A percentile compares a stretch with the other conserved stretches of the same genome.
Evolutionary conservation across 2,797 vertebrate species (phyloP).

Genomic region (Telmatherina bonti): DNA sequence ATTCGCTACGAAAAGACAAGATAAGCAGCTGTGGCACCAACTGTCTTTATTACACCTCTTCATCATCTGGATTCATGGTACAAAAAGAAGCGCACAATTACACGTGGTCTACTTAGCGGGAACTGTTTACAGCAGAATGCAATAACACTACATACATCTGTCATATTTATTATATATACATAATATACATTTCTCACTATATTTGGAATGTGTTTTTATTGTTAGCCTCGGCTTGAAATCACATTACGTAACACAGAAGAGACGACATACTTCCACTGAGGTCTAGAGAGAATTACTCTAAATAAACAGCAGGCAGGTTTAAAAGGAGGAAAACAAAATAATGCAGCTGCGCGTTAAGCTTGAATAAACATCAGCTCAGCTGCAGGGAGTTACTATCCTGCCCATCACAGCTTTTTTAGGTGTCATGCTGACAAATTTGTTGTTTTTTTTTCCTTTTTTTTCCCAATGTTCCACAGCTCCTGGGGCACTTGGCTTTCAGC

Average conservation of each 20-base stretch:
- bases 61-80: conserved; percentile 53
- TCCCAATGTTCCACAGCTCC: conserved; percentile 58
- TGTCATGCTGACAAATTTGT: conserved; percentile 58
- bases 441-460: conserved; percentile 43
- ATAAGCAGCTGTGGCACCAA: conserved; percentile 50
- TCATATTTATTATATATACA: conserved; percentile 65
- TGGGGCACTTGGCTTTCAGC: conserved; percentile 63
- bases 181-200: conserved; percentile 56
- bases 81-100: conserved; percentile 57
- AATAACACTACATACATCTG: conserved; percentile 57
- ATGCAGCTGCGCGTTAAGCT: conserved; percentile 52
- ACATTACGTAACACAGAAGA: conserved; percentile 37
- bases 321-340: conserved; percentile 48
- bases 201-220: conserved; percentile 65
- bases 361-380: conserved; percentile 60
- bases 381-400: conserved; percentile 34
- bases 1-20: conserved; percentile 17
- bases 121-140: conserved; percentile 49
- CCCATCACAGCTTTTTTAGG: conserved; percentile 52
- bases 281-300: conserved; percentile 53
- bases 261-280: conserved; percentile 50
- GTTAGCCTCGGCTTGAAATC: conserved; percentile 32
- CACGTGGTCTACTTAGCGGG: conserved; percentile 38
- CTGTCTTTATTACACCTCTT: conserved; percentile 36
- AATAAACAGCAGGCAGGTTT: conserved; percentile 58